A percentile compares a stretch with the other conserved stretches of the same genome.
phyloP scores from a whole-genome alignment of 2,797 vertebrate genomes.

The Merluccius polli region DNA sequence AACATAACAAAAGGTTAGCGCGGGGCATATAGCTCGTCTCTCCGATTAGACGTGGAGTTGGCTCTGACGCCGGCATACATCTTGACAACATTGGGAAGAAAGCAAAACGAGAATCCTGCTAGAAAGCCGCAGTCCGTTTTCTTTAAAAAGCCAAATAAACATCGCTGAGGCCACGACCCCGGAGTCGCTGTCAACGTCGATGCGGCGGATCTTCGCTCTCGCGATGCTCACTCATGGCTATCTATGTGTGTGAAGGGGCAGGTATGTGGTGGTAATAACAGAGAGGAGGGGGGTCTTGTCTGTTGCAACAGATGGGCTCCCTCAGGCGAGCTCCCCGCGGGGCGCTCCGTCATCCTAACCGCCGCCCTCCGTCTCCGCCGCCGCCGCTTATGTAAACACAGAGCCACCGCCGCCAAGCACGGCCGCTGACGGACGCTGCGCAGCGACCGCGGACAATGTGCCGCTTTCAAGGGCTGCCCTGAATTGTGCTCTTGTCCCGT shows the following conservation, averaged over 20 bases:
- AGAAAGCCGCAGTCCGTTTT: not conserved
- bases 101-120: not conserved
- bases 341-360: slow-evolving; percentile 60
- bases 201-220: not conserved
- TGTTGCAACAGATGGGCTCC: slow-evolving; percentile 57
- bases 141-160: not conserved
- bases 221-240: not conserved
- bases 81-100: not conserved
- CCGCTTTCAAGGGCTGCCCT: slow-evolving; percentile 55
- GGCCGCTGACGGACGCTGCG: slow-evolving; percentile 37
- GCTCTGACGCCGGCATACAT: no score
- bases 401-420: slow-evolving; percentile 68
- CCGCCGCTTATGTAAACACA: slow-evolving; percentile 65
- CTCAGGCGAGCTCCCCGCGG: slow-evolving; percentile 48
- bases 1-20: not conserved
- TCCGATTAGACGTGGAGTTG: not conserved
- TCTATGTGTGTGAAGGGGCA: not conserved
- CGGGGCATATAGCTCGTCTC: not conserved
- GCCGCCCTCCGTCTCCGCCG: slow-evolving; percentile 53
- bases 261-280: not conserved
- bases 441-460: slow-evolving; percentile 66
- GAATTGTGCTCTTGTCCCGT: slow-evolving; percentile 63
- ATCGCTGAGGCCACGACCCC: not conserved
- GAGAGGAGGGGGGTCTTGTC: slow-evolving; percentile 10
- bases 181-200: no score